These are phyloP conservation scores for Isoperla grammatica DNA, from an alignment of 2,888 invertebrate species.

Conservation along the genomic window DNA sequence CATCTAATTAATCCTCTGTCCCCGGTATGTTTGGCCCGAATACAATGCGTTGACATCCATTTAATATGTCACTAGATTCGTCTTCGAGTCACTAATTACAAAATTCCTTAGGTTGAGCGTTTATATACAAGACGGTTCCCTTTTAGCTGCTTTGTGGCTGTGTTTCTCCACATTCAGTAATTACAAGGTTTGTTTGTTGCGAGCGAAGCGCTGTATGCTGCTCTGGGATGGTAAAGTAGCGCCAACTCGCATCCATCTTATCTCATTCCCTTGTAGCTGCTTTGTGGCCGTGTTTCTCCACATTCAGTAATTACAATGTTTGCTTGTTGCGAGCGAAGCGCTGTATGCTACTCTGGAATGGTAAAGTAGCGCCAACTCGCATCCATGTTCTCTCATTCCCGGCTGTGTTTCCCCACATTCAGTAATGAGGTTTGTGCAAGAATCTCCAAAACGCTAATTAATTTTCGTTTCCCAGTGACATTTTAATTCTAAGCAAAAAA, in stretches of 20 bases:
- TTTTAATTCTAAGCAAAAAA: too few relatives aligned
- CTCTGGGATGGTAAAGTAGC: not conserved
- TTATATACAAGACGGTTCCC: constrained; percentile 13
- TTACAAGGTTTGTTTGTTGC: constrained; percentile 12
- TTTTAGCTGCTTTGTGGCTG: not conserved
- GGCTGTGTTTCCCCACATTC: not conserved
- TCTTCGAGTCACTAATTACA: constrained; percentile 11
- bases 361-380: too few relatives aligned
- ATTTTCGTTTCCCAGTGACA: too few relatives aligned
- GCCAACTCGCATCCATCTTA: too few relatives aligned
- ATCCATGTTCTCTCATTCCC: not conserved
- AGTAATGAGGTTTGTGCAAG: too few relatives aligned
- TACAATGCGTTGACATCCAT: constrained; percentile 16
- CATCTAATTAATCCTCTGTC: constrained; percentile 9
- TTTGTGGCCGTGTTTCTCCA: not conserved
- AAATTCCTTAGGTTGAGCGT: constrained; percentile 10
- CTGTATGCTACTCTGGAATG: not conserved
- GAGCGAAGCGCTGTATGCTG: not conserved
- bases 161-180: constrained; percentile 1
- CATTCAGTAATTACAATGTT: constrained; percentile 4
- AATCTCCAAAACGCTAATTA: too few relatives aligned
- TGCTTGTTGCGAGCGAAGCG: constrained; percentile 3
- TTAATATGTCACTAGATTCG: constrained; percentile 17
- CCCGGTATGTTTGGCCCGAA: constrained; percentile 5
- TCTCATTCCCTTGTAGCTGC: constrained; percentile 6